phyloP scores from a whole-genome alignment of 2,113 vertebrate genomes.

The Seriola quinqueradiata region DNA sequence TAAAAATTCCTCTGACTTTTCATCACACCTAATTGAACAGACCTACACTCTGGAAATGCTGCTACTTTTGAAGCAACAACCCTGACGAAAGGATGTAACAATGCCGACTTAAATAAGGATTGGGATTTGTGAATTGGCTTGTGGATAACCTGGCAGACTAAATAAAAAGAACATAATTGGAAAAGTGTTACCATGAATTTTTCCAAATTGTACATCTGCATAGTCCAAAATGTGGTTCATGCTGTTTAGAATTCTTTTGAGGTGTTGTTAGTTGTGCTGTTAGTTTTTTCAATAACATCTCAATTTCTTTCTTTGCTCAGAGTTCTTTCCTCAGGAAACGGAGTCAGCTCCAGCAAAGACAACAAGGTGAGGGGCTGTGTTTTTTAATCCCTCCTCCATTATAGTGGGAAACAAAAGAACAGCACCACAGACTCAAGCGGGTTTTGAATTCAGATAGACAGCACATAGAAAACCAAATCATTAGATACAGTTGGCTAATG shows the following conservation, averaged over 20 bases:
- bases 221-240: not conserved
- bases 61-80: not conserved
- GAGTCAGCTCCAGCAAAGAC: constrained; percentile 84
- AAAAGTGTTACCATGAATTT: not conserved
- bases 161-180: not conserved
- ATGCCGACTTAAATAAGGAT: not conserved
- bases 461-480: not conserved
- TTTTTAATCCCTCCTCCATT: not conserved
- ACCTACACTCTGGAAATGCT: not conserved
- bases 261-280: not conserved
- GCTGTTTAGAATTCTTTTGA: not conserved
- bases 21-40: constrained; percentile 1
- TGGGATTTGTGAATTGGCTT: not conserved
- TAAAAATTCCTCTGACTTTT: constrained; percentile 23
- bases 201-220: not conserved
- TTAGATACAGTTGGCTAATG: not conserved
- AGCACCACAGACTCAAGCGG: not conserved
- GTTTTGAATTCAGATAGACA: constrained; percentile 2
- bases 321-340: constrained; percentile 80
- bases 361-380: constrained; percentile 73
- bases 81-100: not conserved
- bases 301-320: constrained; percentile 45
- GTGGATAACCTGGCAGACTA: not conserved
- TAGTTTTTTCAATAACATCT: not conserved
- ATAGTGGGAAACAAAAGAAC: not conserved